Conservation (phyloP, 2,113 vertebrate species). For the Anthoscopus minutus region DNA sequence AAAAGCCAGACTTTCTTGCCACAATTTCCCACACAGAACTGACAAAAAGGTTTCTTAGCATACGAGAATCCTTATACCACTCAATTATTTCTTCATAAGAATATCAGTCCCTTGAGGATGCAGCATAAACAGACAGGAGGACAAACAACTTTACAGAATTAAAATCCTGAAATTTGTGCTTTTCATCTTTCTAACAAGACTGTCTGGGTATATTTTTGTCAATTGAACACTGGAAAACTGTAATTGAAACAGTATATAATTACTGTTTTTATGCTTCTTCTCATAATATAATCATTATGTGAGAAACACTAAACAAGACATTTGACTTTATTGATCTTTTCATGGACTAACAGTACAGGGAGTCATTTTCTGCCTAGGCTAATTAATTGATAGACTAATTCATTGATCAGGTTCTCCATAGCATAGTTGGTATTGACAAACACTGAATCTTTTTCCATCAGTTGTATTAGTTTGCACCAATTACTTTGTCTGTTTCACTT, state of each 20-base stretch:
- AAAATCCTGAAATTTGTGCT: neutral
- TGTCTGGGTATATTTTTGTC: neutral
- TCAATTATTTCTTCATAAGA: neutral
- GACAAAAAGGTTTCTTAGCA: neutral
- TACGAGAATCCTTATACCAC: neutral
- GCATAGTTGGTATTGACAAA: constrained; percentile 77
- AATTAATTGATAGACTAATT: constrained; percentile 83
- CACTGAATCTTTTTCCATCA: constrained; percentile 73
- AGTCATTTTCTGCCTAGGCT: constrained; percentile 85
- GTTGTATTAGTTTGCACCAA: constrained; percentile 69
- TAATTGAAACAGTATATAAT: constrained; percentile 28
- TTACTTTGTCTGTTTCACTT: constrained; percentile 59
- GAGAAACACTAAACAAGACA: constrained; percentile 79
- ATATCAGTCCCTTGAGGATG: neutral
- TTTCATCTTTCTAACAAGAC: neutral
- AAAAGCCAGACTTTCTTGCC: neutral
- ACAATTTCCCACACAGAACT: neutral
- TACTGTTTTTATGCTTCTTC: constrained; percentile 1
- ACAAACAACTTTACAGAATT: neutral
- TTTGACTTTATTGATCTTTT: constrained; percentile 88
- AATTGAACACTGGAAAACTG: neutral
- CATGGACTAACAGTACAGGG: constrained; percentile 78
- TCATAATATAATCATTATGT: constrained; percentile 68
- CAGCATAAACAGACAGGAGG: neutral
- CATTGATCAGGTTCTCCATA: constrained; percentile 79